Conservation (phyloP, 2,113 vertebrate species). For the Oreocharis arfaki region DNA sequence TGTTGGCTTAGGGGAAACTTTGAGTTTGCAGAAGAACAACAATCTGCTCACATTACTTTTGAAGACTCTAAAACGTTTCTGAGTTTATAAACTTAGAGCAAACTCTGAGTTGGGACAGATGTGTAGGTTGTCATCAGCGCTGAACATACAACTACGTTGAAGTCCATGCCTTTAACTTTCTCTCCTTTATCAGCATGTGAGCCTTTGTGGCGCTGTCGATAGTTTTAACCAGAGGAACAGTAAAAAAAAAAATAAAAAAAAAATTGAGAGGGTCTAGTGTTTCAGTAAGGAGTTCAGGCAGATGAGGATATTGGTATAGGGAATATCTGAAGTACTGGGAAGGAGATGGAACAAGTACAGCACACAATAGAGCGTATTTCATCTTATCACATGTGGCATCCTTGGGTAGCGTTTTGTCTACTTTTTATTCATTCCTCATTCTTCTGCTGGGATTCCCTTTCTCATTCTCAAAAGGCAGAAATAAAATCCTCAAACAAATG, state of each 20-base stretch:
- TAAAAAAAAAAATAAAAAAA: background rate
- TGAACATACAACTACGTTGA: rapidly evolving
- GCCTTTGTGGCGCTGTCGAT: background rate
- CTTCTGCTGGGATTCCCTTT: background rate
- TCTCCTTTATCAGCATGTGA: background rate
- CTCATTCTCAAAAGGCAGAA: background rate
- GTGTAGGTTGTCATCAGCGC: background rate
- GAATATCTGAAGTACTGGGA: background rate
- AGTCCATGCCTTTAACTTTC: background rate
- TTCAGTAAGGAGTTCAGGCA: background rate
- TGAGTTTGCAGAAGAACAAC: background rate
- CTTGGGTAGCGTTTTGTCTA: background rate
- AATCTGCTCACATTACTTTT: background rate
- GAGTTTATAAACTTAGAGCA: background rate
- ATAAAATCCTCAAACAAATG: rapidly evolving
- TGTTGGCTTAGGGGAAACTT: background rate
- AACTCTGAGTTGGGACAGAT: rapidly evolving
- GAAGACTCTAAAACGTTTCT: background rate
- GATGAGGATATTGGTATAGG: background rate
- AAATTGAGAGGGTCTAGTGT: background rate
- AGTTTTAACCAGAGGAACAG: background rate
- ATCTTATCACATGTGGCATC: background rate
- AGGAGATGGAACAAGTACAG: background rate
- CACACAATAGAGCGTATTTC: rapidly evolving
- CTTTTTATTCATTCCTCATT: background rate